Base-by-base conservation (phyloP, 2,797 vertebrate species). In the Serranus cabrilla region DNA sequence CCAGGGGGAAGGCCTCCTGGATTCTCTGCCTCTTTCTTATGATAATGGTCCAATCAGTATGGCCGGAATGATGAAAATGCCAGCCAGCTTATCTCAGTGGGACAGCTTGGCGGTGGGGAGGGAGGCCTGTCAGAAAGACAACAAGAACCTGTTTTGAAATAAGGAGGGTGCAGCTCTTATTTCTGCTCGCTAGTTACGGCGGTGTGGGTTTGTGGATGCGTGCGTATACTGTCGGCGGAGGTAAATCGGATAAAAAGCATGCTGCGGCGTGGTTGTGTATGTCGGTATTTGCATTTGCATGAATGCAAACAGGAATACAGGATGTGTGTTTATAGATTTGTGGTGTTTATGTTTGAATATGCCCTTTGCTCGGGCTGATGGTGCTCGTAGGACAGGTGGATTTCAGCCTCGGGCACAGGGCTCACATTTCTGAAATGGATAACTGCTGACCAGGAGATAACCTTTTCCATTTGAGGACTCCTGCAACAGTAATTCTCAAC, bases 21-120 rank as follows among this genome's bases (percentile, higher is more conserved):
- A 95, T 96, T 94, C 89, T 82, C 91, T 83, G 92, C 92, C 94
- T 95, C 95, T 97, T 97, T 97, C 95, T 96, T 96, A 97, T 97
- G 97, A 97, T 98, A 98, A 97, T 96, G 91, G 85, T 84, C 84
- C 88, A 91, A 94, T 95, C 95, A 94, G 95, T 93, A 81, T 83
- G 88, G 87, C 89, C 62, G 89, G 87, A 87, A 66, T 91, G 94
- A 93, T 92, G 95, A 95, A 96, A 97, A 97, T 96, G 95, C 96
- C 94, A 94, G 76, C 50, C 80, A 77, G 94, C 97, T 99, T 99
- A 99, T 99, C 97, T 96, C 95, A 72, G 91, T 27, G 73, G 90
- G 95, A 93, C 98, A 99, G 97, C 93, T 71, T 93, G 92, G 45
- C 45, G 77, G 88, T 81, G 87, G 87, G 17, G 84, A 74, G 84